Percentiles rank a stretch among this genome's conserved stretches.
These are phyloP conservation scores for Heliconius himera DNA, from an alignment of 1,140 invertebrate species.

Conservation along the genomic window DNA sequence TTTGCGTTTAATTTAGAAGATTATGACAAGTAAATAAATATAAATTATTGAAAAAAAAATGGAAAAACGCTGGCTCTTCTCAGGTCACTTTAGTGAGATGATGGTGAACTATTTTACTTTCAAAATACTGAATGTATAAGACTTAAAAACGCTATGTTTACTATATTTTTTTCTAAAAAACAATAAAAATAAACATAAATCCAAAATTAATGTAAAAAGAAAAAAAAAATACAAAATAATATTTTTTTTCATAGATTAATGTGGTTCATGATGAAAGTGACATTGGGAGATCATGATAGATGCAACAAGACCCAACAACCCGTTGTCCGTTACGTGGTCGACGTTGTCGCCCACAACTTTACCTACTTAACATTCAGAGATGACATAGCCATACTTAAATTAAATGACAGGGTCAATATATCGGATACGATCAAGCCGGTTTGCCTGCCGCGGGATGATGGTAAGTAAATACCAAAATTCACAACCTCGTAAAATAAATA, in stretches of 20 bases:
- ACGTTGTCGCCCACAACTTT: constrained; percentile 88
- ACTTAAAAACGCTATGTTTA: too few species aligned
- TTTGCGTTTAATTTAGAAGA: too few species aligned
- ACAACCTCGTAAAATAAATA: neutral
- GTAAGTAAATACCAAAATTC: constrained; percentile 66
- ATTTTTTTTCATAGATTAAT: constrained; percentile 84
- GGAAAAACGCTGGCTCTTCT: too few species aligned
- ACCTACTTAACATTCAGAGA: constrained; percentile 91
- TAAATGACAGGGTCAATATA: constrained; percentile 88
- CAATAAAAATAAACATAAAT: too few species aligned
- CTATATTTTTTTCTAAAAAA: too few species aligned
- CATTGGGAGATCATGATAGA: constrained; percentile 91
- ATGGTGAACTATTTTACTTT: too few species aligned
- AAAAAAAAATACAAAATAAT: too few species aligned
- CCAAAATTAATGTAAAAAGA: too few species aligned
- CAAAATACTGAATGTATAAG: too few species aligned
- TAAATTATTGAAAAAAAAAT: too few species aligned
- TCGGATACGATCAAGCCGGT: constrained; percentile 89
- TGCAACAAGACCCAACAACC: constrained; percentile 86
- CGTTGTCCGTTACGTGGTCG: constrained; percentile 87
- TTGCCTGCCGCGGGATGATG: constrained; percentile 86
- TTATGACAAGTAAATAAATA: too few species aligned
- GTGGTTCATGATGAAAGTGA: constrained; percentile 95
- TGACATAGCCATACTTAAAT: constrained; percentile 90
- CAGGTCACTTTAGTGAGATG: too few species aligned